Percentiles rank a stretch among this genome's conserved stretches.
Evolutionary conservation across 2,797 vertebrate genomes (phyloP).

Genomic region (Crenuchus spilurus): DNA sequence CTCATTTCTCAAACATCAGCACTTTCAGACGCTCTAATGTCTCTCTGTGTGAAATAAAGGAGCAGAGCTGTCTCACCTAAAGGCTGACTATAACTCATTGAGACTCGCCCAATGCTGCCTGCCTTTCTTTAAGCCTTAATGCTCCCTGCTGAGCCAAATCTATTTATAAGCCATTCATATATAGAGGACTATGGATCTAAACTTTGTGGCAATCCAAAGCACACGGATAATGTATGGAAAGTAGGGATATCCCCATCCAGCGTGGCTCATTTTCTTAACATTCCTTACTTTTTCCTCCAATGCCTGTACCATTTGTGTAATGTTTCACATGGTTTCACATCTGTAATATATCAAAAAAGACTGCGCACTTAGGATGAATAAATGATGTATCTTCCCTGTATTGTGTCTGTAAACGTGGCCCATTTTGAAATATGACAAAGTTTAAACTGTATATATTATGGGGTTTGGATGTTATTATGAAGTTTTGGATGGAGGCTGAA

Average conservation of each 20-base stretch:
- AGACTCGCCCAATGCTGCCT: conserved; percentile 20
- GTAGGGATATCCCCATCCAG: not conserved
- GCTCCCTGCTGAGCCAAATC: conserved; percentile 2
- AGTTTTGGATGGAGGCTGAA: not conserved
- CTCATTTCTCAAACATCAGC: conserved; percentile 78
- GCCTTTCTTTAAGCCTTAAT: conserved; percentile 21
- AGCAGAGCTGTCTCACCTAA: conserved; percentile 20
- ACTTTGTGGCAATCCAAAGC: not conserved
- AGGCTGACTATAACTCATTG: conserved; percentile 42
- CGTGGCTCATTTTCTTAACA: not conserved
- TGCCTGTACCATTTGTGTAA: too few relatives aligned
- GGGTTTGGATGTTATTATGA: not conserved
- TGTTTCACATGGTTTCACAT: too few relatives aligned
- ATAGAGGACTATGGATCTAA: conserved; percentile 33
- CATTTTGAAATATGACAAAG: too few relatives aligned
- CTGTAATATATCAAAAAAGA: too few relatives aligned
- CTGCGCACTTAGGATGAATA: too few relatives aligned
- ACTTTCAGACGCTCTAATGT: conserved; percentile 71
- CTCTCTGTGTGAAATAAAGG: conserved; percentile 65
- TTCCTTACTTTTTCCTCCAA: too few relatives aligned
- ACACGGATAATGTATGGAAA: not conserved
- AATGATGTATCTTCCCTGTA: too few relatives aligned
- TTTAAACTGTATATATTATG: too few relatives aligned
- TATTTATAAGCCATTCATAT: conserved; percentile 39
- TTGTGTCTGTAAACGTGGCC: too few relatives aligned